phyloP scores from a whole-genome alignment of 2,797 vertebrate species.

The Phoeniculus purpureus region DNA sequence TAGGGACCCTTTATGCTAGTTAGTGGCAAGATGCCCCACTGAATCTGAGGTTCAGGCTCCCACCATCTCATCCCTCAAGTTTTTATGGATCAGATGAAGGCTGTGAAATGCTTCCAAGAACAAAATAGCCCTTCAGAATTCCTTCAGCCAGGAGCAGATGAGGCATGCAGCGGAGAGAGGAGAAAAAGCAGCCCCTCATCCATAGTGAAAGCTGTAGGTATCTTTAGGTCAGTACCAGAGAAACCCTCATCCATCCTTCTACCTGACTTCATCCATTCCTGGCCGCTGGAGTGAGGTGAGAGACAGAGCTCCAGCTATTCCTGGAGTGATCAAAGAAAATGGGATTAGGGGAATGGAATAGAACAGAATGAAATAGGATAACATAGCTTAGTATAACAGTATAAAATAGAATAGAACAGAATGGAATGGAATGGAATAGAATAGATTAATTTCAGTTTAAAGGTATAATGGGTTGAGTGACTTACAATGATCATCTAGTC shows the following conservation, averaged over 20 bases:
- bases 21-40: background rate
- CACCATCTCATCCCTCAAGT: background rate
- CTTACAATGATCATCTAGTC: background rate
- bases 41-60: background rate
- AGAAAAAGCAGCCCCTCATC: background rate
- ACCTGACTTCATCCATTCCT: background rate
- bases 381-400: background rate
- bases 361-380: too few species aligned
- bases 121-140: background rate
- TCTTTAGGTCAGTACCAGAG: background rate
- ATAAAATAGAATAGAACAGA: accelerated
- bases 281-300: background rate
- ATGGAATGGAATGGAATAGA: background rate
- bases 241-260: background rate
- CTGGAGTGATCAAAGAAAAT: background rate
- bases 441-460: background rate
- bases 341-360: background rate
- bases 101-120: background rate
- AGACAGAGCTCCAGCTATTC: background rate
- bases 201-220: background rate
- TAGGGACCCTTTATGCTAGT: background rate
- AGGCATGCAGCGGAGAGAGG: background rate
- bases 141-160: background rate
- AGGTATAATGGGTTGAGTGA: background rate
- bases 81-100: background rate